Evolutionary conservation across 2,113 vertebrate species (phyloP).

Genomic region (Corythaeola cristata): DNA sequence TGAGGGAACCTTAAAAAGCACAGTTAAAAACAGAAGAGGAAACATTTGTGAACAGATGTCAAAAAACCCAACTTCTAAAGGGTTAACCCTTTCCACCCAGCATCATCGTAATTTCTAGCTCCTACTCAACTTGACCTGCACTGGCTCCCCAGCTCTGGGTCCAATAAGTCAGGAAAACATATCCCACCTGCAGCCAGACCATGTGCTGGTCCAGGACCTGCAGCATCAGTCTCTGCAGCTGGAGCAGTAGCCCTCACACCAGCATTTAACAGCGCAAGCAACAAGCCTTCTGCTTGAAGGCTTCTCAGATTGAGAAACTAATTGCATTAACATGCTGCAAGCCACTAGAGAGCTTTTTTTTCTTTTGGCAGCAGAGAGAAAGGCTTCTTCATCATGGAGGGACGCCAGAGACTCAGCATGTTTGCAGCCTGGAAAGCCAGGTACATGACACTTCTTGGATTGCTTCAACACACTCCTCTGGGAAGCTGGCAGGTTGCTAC

Average conservation of each 20-base stretch:
- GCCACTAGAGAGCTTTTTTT: background rate
- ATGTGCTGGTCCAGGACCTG: background rate
- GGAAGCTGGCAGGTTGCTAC: background rate
- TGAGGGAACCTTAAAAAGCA: background rate
- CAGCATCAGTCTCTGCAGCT: background rate
- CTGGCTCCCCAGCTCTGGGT: background rate
- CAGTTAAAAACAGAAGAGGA: background rate
- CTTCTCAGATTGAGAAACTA: background rate
- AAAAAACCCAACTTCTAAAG: background rate
- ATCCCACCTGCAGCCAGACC: background rate
- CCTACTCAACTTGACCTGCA: background rate
- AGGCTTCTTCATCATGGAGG: background rate
- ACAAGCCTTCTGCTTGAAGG: background rate
- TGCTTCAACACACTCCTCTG: background rate
- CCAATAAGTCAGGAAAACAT: background rate
- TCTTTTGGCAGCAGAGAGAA: background rate
- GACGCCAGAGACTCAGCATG: background rate
- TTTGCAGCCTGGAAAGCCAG: background rate
- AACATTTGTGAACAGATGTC: background rate
- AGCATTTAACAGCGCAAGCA: background rate
- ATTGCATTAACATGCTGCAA: background rate
- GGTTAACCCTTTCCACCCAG: slow-evolving; percentile 7
- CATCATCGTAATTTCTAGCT: background rate
- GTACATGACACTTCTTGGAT: background rate
- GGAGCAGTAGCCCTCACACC: background rate